Conservation (phyloP, 2,888 invertebrate genomes). For the Pelosia muscerda region DNA sequence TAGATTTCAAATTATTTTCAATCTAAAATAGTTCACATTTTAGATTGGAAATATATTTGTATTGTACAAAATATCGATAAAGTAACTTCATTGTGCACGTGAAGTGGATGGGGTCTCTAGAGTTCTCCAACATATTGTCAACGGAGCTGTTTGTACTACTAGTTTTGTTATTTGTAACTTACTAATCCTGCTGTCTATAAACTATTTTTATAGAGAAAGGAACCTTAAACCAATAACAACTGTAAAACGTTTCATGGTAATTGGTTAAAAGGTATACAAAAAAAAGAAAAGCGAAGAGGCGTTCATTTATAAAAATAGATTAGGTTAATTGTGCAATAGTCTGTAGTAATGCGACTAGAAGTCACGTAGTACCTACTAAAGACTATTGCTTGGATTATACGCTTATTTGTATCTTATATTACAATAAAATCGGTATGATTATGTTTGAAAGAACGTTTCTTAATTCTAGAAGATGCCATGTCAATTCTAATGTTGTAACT, state of each 20-base stretch:
- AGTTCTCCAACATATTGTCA: not conserved
- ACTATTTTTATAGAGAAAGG: not conserved
- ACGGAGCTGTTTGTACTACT: not conserved
- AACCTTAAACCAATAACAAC: not conserved
- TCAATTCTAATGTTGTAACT: not conserved
- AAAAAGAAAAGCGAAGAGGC: too few relatives aligned
- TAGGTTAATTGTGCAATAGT: too few relatives aligned
- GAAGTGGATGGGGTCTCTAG: constrained; percentile 38
- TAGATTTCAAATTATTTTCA: not conserved
- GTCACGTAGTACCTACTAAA: too few relatives aligned
- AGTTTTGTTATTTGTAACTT: not conserved
- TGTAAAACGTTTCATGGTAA: not conserved
- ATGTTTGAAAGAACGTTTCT: too few relatives aligned
- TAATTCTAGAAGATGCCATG: too few relatives aligned
- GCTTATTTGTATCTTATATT: too few relatives aligned
- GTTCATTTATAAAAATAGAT: too few relatives aligned
- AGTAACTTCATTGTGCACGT: constrained; percentile 39
- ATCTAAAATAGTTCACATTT: too few relatives aligned
- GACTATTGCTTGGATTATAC: too few relatives aligned
- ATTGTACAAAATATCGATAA: constrained; percentile 30
- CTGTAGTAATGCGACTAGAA: too few relatives aligned
- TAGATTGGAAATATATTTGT: constrained; percentile 10
- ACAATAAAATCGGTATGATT: too few relatives aligned
- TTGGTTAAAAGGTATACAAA: not conserved
- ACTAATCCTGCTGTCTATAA: not conserved